These are phyloP conservation scores for Vulpes vulpes DNA, from an alignment of 2,113 vertebrate genomes.

Conservation along the genomic window DNA sequence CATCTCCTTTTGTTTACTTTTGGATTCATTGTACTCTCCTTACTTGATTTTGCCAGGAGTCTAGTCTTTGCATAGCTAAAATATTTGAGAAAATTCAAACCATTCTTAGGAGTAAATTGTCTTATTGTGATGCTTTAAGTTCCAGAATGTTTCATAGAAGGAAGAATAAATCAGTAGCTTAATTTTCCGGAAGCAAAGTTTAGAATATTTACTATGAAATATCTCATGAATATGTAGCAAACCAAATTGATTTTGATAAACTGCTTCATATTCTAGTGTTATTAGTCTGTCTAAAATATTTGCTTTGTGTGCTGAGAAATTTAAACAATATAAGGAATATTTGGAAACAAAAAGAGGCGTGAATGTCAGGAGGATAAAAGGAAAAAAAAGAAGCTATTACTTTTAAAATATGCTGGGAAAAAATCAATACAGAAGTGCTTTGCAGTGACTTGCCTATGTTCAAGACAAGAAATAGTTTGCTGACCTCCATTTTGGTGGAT, in stretches of 20 bases:
- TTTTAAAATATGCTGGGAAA: not conserved
- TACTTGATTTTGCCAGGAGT: conserved; percentile 1
- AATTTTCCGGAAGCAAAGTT: conserved; percentile 69
- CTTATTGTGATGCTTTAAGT: not conserved
- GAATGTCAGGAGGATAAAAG: not conserved
- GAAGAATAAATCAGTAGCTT: conserved; percentile 65
- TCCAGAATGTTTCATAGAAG: conserved; percentile 4
- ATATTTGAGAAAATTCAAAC: not conserved
- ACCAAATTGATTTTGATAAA: conserved; percentile 79
- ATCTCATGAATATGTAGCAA: conserved; percentile 84
- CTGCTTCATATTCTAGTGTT: conserved; percentile 72
- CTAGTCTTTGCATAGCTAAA: conserved; percentile 31
- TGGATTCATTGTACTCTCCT: not conserved
- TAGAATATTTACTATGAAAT: conserved; percentile 76
- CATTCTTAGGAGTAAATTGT: not conserved
- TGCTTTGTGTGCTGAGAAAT: conserved; percentile 73
- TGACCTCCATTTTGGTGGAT: not conserved
- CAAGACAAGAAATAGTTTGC: not conserved
- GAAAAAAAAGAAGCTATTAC: not conserved
- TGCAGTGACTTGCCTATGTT: not conserved
- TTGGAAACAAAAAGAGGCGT: conserved; percentile 34
- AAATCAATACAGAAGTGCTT: not conserved
- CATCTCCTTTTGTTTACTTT: not conserved
- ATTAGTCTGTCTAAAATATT: conserved; percentile 82
- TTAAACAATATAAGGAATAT: conserved; percentile 72